A percentile compares a stretch with the other conserved stretches of the same genome.
Evolutionary conservation across 2,888 invertebrate species (phyloP).

Genomic region (Callyntrura guangdongensis): DNA sequence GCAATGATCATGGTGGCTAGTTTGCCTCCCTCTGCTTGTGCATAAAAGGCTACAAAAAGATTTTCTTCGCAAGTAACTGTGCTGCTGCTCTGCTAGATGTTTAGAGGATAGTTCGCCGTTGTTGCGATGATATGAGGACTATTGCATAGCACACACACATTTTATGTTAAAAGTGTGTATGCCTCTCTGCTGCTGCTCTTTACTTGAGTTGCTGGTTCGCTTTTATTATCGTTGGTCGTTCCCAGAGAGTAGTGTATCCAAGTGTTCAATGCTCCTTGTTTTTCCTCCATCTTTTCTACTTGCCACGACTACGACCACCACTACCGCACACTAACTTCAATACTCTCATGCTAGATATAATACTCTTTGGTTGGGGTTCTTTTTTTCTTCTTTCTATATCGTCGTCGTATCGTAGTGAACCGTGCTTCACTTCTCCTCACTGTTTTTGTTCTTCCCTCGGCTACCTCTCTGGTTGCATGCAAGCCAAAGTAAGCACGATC

Average conservation of each 20-base stretch:
- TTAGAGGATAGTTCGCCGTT: too few relatives aligned
- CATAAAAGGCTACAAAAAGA: too few relatives aligned
- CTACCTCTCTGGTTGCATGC: background rate
- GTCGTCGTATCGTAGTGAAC: background rate
- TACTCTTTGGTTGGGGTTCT: background rate
- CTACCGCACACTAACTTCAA: background rate
- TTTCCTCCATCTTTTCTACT: conserved; percentile 9
- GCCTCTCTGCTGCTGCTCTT: background rate
- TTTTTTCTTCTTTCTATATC: background rate
- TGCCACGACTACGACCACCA: background rate
- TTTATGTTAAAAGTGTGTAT: too few relatives aligned
- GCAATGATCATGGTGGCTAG: too few relatives aligned
- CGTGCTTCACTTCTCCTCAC: background rate
- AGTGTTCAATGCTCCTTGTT: conserved; percentile 62
- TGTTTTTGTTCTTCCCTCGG: background rate
- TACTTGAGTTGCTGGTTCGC: too few relatives aligned
- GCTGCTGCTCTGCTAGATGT: background rate
- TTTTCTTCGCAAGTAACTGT: too few relatives aligned
- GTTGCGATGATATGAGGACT: too few relatives aligned
- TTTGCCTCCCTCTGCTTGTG: too few relatives aligned
- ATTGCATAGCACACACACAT: too few relatives aligned
- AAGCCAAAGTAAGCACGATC: background rate
- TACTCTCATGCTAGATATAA: background rate
- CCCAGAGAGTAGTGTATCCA: background rate
- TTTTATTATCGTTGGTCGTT: background rate